Base-by-base conservation (phyloP, 1,140 invertebrate species). In the Drosophila tristis region DNA sequence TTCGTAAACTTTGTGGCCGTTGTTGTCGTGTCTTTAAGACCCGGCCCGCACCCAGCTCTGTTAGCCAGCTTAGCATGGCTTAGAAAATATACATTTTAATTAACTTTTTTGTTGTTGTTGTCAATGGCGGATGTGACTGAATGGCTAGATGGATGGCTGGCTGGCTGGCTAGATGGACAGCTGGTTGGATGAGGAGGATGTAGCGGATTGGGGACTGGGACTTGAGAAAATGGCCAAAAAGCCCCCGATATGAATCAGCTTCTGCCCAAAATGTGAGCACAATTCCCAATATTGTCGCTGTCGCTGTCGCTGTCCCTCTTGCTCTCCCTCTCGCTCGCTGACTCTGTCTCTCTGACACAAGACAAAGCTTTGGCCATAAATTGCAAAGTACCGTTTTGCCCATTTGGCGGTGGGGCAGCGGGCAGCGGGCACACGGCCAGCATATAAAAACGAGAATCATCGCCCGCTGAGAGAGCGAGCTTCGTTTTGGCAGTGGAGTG, bases 381-480 rank as follows among this genome's bases (percentile, higher is more conserved):
- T 87, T 86, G 82, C 63, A 87, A 85, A 87, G 78, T 86, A 86
- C 81, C 81, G 81, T 86, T 84, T 84, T 63, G 67, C 71, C 72
- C 48, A 48, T 53, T 75, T 75, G 44, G 29, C 25, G 55, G 55
- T 65, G 61, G 61, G 55, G 44, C 58, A 43, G 39, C 58, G 50
- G 55, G 44, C 58, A 43, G 39, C 51, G 50, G 23, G 67, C 66
- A 86, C 78, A 53, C 74, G 39, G 35, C 58, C 63, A 56, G 84
- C 68, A 75, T 87, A 80, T 65, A 31, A 86, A 86, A 47, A 51
- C 45, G 20, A 62, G 50, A 58, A 70, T 26, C 7, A 78, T 65
- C 55, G 16, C 61, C 56, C 25, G 58, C 47, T 63, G 64, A 58
- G 61, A 78, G 71, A 82, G 55, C 45, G 63, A 56, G 49, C 47